Evolutionary conservation across 1,140 invertebrate genomes (phyloP).

Genomic region (Hetaerina americana): DNA sequence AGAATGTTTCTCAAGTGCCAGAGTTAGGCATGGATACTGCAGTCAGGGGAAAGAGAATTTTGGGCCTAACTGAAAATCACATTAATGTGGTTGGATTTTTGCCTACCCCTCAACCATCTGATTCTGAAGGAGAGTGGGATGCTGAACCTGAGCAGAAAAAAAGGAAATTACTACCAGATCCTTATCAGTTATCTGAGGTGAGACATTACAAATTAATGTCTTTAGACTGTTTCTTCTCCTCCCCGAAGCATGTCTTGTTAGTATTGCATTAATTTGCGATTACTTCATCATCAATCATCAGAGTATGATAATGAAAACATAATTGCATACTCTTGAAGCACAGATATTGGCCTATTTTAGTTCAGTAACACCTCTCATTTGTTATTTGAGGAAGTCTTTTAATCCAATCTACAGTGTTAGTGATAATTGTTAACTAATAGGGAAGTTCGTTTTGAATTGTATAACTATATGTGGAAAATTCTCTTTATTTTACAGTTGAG

Average conservation of each 20-base stretch:
- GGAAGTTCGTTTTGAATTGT: no score
- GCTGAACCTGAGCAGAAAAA: slow-evolving; percentile 17
- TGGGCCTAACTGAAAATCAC: slow-evolving; percentile 18
- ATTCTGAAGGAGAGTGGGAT: slow-evolving; percentile 31
- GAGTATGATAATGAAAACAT: slow-evolving; percentile 4
- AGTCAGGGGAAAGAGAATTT: slow-evolving; percentile 18
- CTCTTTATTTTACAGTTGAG: slow-evolving; percentile 19
- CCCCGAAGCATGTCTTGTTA: neutral
- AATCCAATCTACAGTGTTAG: no score
- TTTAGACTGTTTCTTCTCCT: neutral
- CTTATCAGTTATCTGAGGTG: slow-evolving; percentile 21
- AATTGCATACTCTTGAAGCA: no score
- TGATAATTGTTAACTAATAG: no score
- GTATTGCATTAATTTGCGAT: no score
- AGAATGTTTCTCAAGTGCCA: no score
- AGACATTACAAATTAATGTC: slow-evolving; percentile 28
- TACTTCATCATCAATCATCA: slow-evolving; percentile 1
- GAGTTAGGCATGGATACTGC: slow-evolving; percentile 19
- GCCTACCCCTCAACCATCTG: slow-evolving; percentile 37
- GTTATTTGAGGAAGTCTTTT: no score
- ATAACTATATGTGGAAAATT: no score
- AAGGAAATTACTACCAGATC: slow-evolving; percentile 14
- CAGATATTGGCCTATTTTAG: no score
- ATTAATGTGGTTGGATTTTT: slow-evolving; percentile 19
- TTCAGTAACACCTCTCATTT: no score